phyloP scores from a whole-genome alignment of 1,140 invertebrate species.

The Archivesica marissinica region DNA sequence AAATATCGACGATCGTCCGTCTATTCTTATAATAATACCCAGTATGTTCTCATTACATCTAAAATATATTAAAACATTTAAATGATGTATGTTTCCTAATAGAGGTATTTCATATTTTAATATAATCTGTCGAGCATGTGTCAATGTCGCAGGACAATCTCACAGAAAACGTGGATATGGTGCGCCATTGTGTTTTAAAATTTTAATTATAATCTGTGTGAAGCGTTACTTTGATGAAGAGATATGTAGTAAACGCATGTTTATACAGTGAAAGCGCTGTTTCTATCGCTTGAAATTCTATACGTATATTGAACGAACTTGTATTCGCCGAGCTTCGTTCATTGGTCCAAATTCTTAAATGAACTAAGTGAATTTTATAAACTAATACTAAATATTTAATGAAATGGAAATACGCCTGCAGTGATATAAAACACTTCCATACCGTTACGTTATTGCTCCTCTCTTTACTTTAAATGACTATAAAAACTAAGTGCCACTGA shows the following conservation, averaged over 20 bases:
- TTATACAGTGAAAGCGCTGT: no score
- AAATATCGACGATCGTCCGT: no score
- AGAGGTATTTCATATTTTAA: no score
- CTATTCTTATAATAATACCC: no score
- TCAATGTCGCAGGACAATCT: no score
- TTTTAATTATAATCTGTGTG: no score
- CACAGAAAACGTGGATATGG: no score
- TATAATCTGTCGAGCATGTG: no score
- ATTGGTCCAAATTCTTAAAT: neutral
- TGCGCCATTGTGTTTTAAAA: no score
- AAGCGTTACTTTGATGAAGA: conserved; percentile 23
- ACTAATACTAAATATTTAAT: conserved; percentile 4
- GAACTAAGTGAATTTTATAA: conserved; percentile 6
- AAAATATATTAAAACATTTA: no score
- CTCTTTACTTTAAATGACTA: neutral
- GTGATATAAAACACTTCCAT: neutral
- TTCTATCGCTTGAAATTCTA: neutral
- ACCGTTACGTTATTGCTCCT: neutral
- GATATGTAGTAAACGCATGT: neutral
- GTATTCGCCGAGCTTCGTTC: neutral
- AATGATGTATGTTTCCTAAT: no score
- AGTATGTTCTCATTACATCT: no score
- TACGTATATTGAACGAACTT: neutral
- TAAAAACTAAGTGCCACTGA: neutral
- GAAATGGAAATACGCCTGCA: neutral